Conservation (phyloP, 2,113 vertebrate genomes). For the Cyrtonyx montezumae region DNA sequence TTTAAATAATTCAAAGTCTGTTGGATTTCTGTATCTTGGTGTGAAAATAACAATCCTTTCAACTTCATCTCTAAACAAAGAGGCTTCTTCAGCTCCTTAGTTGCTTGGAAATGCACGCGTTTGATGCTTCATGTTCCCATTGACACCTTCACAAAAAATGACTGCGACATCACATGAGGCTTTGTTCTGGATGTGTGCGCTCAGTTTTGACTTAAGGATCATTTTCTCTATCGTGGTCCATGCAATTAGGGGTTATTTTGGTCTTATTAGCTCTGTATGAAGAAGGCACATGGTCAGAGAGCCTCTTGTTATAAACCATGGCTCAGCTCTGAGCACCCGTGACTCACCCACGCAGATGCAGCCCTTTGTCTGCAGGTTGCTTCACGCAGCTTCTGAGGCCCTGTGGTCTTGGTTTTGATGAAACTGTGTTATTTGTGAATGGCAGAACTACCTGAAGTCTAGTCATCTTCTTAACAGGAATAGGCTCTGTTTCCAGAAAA, state of each 20-base stretch:
- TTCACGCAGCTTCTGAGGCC: neutral
- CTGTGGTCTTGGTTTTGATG: neutral
- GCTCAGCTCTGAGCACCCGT: neutral
- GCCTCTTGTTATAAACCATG: neutral
- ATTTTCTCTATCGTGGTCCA: rapidly evolving
- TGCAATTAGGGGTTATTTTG: neutral
- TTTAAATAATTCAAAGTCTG: neutral
- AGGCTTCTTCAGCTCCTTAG: neutral
- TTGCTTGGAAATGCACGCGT: neutral
- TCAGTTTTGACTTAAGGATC: neutral
- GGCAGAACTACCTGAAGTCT: neutral
- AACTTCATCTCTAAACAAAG: neutral
- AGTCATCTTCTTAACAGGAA: neutral
- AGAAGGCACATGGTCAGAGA: neutral
- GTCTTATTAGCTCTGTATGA: neutral
- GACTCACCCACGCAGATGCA: neutral
- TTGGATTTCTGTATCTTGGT: neutral
- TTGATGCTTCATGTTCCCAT: neutral
- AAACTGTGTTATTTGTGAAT: neutral
- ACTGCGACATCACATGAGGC: neutral
- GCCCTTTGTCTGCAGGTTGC: neutral
- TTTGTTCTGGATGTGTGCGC: neutral
- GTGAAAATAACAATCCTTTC: neutral
- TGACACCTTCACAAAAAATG: neutral
- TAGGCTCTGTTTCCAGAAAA: neutral